Evolutionary conservation across 1,140 invertebrate species (phyloP).

Genomic region (Drosophila asahinai): DNA sequence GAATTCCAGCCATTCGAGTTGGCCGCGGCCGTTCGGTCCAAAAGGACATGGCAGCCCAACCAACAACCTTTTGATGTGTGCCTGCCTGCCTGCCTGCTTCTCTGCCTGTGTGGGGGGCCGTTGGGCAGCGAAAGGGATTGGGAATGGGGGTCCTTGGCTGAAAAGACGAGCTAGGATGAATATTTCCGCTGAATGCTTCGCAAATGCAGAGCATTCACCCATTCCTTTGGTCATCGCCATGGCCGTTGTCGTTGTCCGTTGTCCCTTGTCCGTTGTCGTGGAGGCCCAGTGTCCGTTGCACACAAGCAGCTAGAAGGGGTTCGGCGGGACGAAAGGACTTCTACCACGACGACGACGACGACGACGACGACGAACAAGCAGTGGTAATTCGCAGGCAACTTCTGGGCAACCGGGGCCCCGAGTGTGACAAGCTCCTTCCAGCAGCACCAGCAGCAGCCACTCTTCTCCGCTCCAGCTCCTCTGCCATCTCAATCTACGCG

Average conservation of each 20-base stretch:
- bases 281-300: conserved; percentile 27
- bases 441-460: conserved; percentile 37
- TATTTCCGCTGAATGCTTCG: conserved; percentile 82
- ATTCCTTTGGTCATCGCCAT: conserved; percentile 82
- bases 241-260: conserved; percentile 38
- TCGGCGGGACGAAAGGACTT: conserved; percentile 13
- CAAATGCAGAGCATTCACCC: conserved; percentile 76
- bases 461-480: conserved; percentile 25
- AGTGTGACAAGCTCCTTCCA: conserved; percentile 55
- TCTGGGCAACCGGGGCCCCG: conserved; percentile 55
- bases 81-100: conserved; percentile 13
- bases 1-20: conserved; percentile 36
- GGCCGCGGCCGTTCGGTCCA: conserved; percentile 29
- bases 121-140: not conserved
- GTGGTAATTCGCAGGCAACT: conserved; percentile 78
- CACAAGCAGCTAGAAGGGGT: conserved; percentile 9
- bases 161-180: conserved; percentile 78
- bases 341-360: conserved; percentile 26
- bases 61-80: conserved; percentile 73
- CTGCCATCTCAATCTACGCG: conserved; percentile 43
- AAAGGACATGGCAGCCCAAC: conserved; percentile 61
- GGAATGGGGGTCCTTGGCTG: conserved; percentile 48
- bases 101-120: no score
- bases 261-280: conserved; percentile 31
- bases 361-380: conserved; percentile 58